Evolutionary conservation across 2,797 vertebrate species (phyloP).

Genomic region (Syngnathus acus): DNA sequence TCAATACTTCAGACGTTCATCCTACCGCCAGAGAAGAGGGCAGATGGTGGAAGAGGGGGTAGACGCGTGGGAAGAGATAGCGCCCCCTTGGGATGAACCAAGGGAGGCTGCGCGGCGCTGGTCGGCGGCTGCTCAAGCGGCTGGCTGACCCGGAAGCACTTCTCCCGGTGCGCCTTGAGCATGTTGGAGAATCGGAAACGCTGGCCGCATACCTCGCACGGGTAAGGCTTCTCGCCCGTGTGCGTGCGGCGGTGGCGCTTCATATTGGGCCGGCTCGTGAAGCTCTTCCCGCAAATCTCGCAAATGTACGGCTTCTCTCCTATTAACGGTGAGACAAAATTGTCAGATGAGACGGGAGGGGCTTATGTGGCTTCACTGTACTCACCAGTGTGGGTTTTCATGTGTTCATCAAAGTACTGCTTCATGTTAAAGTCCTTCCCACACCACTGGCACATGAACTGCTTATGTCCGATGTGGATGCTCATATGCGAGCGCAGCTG

Average conservation of each 20-base stretch:
- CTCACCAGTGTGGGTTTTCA: constrained; percentile 98
- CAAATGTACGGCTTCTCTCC: constrained; percentile 98
- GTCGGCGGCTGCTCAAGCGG: constrained; percentile 76
- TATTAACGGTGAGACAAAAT: not conserved
- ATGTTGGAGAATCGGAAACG: constrained; percentile 98
- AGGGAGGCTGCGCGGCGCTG: constrained; percentile 66
- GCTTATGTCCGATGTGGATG: constrained; percentile 96
- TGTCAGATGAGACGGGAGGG: constrained; percentile 22
- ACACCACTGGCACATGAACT: constrained; percentile 99
- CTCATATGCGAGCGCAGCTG: constrained; percentile 98
- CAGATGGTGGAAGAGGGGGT: constrained; percentile 66
- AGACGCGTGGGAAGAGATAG: constrained; percentile 66
- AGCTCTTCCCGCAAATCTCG: constrained; percentile 97
- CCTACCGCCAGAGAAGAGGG: constrained; percentile 79
- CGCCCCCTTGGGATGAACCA: constrained; percentile 63
- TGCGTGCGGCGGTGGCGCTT: constrained; percentile 93
- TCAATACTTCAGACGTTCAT: constrained; percentile 73
- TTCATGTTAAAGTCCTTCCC: constrained; percentile 99
- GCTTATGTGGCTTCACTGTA: too few relatives aligned
- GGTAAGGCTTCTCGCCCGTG: constrained; percentile 95
- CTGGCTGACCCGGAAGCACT: constrained; percentile 93
- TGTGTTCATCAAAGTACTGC: constrained; percentile 97
- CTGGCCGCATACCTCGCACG: constrained; percentile 92
- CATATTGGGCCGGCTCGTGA: constrained; percentile 98
- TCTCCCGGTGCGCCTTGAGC: constrained; percentile 96